These are phyloP conservation scores for Chrysogorgia sp. DNA, from an alignment of 92 coral and sea anemone genomes.

Conservation along the genomic window DNA sequence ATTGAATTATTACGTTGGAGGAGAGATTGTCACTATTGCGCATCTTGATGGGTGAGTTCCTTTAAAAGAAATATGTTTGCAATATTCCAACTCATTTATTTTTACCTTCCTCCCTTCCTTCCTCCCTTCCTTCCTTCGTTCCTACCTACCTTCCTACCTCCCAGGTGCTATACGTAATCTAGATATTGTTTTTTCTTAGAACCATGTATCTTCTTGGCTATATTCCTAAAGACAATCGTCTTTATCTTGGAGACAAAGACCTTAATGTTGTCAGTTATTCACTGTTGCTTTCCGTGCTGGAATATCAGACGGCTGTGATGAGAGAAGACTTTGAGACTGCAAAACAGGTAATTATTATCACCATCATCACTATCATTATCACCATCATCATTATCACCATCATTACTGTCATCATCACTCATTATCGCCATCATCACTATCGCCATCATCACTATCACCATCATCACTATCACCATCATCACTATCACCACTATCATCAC, in stretches of 20 bases:
- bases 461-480: too few species aligned
- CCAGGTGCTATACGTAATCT: neutral
- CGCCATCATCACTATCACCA: too few species aligned
- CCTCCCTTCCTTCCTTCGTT: slow-evolving; percentile 4
- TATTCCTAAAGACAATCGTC: slow-evolving; percentile 94
- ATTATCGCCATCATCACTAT: neutral
- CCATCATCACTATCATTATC: slow-evolving; percentile 4
- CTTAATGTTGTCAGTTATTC: slow-evolving; percentile 92
- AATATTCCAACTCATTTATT: neutral
- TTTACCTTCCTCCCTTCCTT: slow-evolving; percentile 1
- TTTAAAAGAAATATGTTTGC: neutral
- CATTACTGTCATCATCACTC: neutral
- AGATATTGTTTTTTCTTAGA: slow-evolving; percentile 46
- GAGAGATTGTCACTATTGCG: slow-evolving; percentile 96
- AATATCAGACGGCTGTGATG: slow-evolving; percentile 99
- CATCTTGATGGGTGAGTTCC: slow-evolving; percentile 86
- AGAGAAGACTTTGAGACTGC: slow-evolving; percentile 99
- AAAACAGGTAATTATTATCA: slow-evolving; percentile 70
- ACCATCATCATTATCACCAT: neutral
- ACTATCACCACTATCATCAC: too few species aligned
- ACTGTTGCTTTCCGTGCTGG: slow-evolving; percentile 84
- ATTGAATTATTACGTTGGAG: slow-evolving; percentile 95
- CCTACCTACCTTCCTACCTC: neutral
- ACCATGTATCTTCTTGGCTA: slow-evolving; percentile 93
- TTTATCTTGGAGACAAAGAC: slow-evolving; percentile 93